phyloP scores from a whole-genome alignment of 2,888 invertebrate genomes.

The Tetragonula carbonaria region DNA sequence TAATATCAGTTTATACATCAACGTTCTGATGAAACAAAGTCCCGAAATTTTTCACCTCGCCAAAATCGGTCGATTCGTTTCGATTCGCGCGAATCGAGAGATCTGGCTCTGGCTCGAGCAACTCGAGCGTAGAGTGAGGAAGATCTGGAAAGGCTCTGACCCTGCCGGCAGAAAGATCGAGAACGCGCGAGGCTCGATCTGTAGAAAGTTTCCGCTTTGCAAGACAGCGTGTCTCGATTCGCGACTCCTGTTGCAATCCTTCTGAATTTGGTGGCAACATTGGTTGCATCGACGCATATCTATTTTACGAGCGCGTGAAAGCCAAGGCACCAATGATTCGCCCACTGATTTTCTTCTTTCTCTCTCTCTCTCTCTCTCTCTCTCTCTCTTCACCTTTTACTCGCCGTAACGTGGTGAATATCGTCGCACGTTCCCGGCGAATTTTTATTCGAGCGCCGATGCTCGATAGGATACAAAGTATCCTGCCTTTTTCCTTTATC shows the following conservation, averaged over 20 bases:
- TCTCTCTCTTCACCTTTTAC: slow-evolving; percentile 13
- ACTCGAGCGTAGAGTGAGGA: slow-evolving; percentile 32
- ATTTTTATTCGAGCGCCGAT: slow-evolving; percentile 63
- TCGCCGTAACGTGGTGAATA: slow-evolving; percentile 35
- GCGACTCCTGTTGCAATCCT: slow-evolving; percentile 61
- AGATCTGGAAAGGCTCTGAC: slow-evolving; percentile 19
- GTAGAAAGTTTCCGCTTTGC: slow-evolving; percentile 69
- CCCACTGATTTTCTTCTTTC: slow-evolving; percentile 34
- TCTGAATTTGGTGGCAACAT: slow-evolving; percentile 40
- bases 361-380: too few species aligned
- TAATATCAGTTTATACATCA: too few species aligned
- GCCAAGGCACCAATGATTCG: slow-evolving; percentile 61
- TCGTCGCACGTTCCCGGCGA: slow-evolving; percentile 47
- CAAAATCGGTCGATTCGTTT: too few species aligned
- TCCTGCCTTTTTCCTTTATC: neutral
- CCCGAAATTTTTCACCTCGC: too few species aligned
- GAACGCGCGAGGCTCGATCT: slow-evolving; percentile 39
- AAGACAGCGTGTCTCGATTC: slow-evolving; percentile 69
- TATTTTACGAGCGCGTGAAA: slow-evolving; percentile 66
- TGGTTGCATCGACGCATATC: slow-evolving; percentile 36
- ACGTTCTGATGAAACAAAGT: too few species aligned
- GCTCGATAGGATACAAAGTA: slow-evolving; percentile 2
- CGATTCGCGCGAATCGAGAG: neutral
- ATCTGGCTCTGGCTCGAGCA: slow-evolving; percentile 5
- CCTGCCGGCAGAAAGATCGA: slow-evolving; percentile 20